phyloP scores from a whole-genome alignment of 2,888 invertebrate genomes.

The Lumbricus terrestris region DNA sequence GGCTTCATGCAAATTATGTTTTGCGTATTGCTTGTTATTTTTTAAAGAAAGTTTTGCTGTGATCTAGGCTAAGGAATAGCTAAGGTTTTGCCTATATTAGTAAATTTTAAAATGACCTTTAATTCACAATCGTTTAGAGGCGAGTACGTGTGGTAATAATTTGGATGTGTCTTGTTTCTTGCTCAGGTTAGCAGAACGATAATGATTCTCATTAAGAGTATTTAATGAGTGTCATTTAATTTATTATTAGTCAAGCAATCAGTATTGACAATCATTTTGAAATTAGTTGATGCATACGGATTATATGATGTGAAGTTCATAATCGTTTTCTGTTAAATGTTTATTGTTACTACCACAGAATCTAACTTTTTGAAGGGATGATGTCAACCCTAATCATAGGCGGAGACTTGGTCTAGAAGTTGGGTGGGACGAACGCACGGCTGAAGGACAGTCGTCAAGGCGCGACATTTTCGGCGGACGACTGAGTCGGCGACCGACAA shows the following conservation, averaged over 20 bases:
- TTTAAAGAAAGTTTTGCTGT: neutral
- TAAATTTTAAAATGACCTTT: neutral
- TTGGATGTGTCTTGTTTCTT: neutral
- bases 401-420: too few species aligned
- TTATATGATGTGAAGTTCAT: neutral
- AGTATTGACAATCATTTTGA: constrained; percentile 3
- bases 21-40: neutral
- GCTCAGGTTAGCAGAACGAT: neutral
- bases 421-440: too few species aligned
- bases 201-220: neutral
- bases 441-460: too few species aligned
- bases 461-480: too few species aligned
- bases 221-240: neutral
- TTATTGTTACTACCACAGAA: too few species aligned
- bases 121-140: neutral
- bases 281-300: neutral
- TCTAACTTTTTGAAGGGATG: neutral
- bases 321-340: neutral
- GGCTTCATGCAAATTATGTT: neutral
- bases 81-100: neutral
- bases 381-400: neutral
- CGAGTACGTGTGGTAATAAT: neutral
- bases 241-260: neutral
- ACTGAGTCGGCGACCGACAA: too few species aligned
- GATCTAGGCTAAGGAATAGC: neutral